These are phyloP conservation scores for Philopedon plagiatum DNA, from an alignment of 2,888 invertebrate species.

Conservation along the genomic window DNA sequence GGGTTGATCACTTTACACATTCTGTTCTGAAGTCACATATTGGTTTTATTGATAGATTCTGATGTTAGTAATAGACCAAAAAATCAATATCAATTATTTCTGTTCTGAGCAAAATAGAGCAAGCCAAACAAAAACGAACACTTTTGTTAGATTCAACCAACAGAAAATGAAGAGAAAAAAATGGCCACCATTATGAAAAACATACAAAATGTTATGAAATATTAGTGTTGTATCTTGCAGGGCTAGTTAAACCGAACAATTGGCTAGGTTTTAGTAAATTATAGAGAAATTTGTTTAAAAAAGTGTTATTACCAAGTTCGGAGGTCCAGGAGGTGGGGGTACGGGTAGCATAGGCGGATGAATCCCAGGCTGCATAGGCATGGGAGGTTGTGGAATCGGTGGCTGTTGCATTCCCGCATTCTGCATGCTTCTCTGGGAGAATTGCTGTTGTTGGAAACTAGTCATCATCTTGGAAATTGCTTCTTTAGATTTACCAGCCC, in stretches of 20 bases:
- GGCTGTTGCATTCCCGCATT: slow-evolving; percentile 34
- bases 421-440: slow-evolving; percentile 25
- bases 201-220: too few species aligned
- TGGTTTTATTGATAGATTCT: too few species aligned
- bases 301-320: slow-evolving; percentile 32
- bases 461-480: slow-evolving; percentile 63
- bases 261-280: too few species aligned
- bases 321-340: slow-evolving; percentile 40
- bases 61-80: too few species aligned
- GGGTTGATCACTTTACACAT: too few species aligned
- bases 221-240: too few species aligned
- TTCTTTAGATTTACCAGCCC: background rate
- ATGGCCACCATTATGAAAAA: background rate
- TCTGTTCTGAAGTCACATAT: too few species aligned
- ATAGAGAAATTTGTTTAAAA: background rate
- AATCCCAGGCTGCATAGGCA: slow-evolving; percentile 17
- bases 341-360: slow-evolving; percentile 27
- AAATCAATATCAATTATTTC: too few species aligned
- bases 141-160: too few species aligned
- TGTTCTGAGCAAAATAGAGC: too few species aligned
- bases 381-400: slow-evolving; percentile 26
- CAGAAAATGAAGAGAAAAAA: background rate
- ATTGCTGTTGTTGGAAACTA: slow-evolving; percentile 63
- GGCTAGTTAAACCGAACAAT: too few species aligned
- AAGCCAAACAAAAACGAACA: too few species aligned